Evolutionary conservation across 2,888 invertebrate genomes (phyloP).

Genomic region (Hirtodrosophila histrioides): DNA sequence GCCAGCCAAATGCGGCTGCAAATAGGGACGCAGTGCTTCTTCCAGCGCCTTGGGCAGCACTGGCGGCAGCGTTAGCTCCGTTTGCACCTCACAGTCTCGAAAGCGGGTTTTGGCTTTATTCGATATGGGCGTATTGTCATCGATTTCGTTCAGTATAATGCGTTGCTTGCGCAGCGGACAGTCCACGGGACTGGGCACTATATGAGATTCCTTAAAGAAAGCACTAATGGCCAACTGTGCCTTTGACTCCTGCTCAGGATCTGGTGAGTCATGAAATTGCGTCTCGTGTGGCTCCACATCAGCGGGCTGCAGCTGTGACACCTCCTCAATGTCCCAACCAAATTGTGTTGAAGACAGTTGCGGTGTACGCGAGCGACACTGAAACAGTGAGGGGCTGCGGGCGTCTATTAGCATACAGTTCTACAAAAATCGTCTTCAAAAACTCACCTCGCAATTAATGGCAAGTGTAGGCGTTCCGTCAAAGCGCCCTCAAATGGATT

Average conservation of each 20-base stretch:
- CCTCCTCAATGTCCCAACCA: constrained; percentile 89
- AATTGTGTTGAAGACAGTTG: constrained; percentile 85
- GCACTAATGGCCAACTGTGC: constrained; percentile 87
- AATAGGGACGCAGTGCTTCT: constrained; percentile 86
- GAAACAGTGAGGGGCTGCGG: constrained; percentile 83
- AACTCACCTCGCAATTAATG: constrained; percentile 85
- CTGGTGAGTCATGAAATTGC: constrained; percentile 85
- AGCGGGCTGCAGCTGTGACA: constrained; percentile 87
- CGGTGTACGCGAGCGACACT: constrained; percentile 80
- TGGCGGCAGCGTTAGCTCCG: constrained; percentile 86
- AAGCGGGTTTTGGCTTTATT: constrained; percentile 66
- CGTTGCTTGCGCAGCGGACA: constrained; percentile 82
- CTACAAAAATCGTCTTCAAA: background rate
- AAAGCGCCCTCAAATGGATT: constrained; percentile 88
- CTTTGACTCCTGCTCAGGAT: constrained; percentile 86
- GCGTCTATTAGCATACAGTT: background rate
- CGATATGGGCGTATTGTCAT: constrained; percentile 77
- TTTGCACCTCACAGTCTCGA: constrained; percentile 86
- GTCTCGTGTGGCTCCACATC: constrained; percentile 86
- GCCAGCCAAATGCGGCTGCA: constrained; percentile 84
- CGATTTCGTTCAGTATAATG: constrained; percentile 74
- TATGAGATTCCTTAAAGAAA: constrained; percentile 83
- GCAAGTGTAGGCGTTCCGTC: constrained; percentile 87
- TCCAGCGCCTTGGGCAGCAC: constrained; percentile 86
- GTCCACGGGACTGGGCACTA: constrained; percentile 84